Evolutionary conservation across 2,113 vertebrate species (phyloP).

Genomic region (Tretioscincus oriximinensis): DNA sequence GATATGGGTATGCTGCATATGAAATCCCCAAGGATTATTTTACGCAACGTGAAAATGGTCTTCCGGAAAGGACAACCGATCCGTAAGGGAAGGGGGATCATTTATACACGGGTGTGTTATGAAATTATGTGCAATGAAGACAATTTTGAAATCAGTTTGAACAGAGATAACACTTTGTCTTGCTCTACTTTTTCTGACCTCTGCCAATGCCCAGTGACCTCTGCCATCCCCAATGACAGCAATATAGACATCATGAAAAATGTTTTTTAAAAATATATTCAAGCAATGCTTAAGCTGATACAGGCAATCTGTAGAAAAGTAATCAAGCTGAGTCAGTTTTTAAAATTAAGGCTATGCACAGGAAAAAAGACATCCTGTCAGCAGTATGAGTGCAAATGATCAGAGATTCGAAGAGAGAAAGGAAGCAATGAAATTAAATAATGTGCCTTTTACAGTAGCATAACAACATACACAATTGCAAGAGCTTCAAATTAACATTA

Average conservation of each 20-base stretch:
- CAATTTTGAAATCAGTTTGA: no score
- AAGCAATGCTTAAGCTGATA: not conserved
- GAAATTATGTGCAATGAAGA: no score
- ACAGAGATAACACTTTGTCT: no score
- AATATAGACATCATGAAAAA: not conserved
- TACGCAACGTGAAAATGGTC: no score
- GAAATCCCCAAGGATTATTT: no score
- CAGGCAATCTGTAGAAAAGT: not conserved
- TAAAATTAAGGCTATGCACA: not conserved
- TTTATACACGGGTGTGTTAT: no score
- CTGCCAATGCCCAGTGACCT: no score
- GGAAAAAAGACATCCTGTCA: not conserved
- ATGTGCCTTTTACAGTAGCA: not conserved
- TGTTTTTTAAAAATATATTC: not conserved
- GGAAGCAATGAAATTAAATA: not conserved
- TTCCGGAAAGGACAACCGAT: no score
- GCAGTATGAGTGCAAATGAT: not conserved
- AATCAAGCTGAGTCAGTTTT: not conserved
- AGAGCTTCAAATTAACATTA: not conserved
- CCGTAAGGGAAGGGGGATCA: no score
- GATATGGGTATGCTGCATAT: no score
- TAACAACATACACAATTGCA: not conserved
- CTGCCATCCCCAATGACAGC: no score
- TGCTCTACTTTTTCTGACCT: no score
- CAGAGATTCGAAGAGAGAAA: not conserved